A percentile compares a stretch with the other conserved stretches of the same genome.
Conservation (phyloP, 2,888 invertebrate genomes). For the Pherbina coryleti region DNA sequence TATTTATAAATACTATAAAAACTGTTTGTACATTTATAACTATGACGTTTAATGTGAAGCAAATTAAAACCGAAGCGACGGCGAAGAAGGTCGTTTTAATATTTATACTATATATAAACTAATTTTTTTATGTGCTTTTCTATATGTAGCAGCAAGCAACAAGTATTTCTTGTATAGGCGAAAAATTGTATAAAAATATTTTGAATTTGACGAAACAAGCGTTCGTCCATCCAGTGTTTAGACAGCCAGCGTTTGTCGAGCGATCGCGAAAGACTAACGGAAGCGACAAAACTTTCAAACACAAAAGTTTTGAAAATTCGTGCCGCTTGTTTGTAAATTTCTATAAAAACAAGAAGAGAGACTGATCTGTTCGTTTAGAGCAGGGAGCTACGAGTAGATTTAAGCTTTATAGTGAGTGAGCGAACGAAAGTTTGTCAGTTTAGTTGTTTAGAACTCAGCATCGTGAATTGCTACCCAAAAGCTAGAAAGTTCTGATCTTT, state of each 20-base stretch:
- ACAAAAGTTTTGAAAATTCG: background rate
- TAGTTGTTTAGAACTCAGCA: too few species aligned
- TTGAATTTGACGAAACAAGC: slow-evolving; percentile 11
- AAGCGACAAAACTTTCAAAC: background rate
- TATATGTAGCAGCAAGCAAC: background rate
- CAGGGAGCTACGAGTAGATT: too few species aligned
- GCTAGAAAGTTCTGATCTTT: background rate
- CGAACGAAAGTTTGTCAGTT: background rate
- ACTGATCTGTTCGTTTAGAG: too few species aligned
- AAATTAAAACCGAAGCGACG: background rate
- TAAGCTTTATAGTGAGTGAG: background rate
- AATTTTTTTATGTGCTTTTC: background rate
- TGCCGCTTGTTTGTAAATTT: background rate
- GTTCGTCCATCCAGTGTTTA: slow-evolving; percentile 19
- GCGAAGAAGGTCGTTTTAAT: background rate
- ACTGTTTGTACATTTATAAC: background rate
- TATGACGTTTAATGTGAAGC: background rate
- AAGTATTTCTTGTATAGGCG: background rate
- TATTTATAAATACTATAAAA: background rate
- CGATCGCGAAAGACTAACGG: slow-evolving; percentile 37
- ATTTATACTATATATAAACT: background rate
- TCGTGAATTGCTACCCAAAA: too few species aligned
- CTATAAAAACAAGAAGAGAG: background rate
- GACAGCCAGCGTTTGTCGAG: slow-evolving; percentile 29
- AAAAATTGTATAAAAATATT: background rate